Percentiles rank a stretch among this genome's conserved stretches.
phyloP scores from a whole-genome alignment of 2,888 invertebrate species.

The Drosophila nigritarsus region DNA sequence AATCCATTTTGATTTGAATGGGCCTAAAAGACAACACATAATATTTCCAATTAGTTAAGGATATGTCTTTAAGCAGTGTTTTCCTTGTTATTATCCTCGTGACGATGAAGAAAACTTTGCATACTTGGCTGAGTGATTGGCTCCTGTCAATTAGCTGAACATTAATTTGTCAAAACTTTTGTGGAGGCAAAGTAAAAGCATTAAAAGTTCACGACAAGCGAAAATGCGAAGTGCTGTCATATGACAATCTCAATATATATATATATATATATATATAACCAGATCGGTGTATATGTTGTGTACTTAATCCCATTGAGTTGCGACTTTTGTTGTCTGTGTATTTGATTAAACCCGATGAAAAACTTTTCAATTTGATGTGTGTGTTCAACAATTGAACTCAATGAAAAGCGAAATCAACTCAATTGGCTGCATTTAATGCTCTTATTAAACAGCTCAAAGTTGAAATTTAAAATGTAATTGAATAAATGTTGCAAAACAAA shows the following conservation, averaged over 20 bases:
- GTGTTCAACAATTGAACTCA: constrained; percentile 40
- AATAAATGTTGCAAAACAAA: background rate
- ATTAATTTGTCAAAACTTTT: constrained; percentile 35
- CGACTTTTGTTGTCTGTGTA: constrained; percentile 77
- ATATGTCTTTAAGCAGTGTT: background rate
- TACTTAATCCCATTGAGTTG: constrained; percentile 57
- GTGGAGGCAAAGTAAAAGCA: background rate
- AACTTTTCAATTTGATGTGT: constrained; percentile 1
- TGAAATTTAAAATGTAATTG: constrained; percentile 26
- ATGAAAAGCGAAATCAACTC: constrained; percentile 46
- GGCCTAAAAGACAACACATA: background rate
- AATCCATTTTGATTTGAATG: background rate
- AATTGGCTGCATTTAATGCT: constrained; percentile 44
- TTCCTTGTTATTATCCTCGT: background rate
- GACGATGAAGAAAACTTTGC: constrained; percentile 3
- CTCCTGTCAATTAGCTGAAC: constrained; percentile 22
- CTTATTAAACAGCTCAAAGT: constrained; percentile 26
- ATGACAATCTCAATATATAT: background rate
- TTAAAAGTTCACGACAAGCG: constrained; percentile 23
- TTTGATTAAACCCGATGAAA: constrained; percentile 60
- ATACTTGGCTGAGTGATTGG: constrained; percentile 3
- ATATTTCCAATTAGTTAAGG: background rate
- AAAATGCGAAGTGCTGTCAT: background rate
- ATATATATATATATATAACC: background rate
- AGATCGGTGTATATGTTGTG: constrained; percentile 6